These are phyloP conservation scores for Ceyx melanurus DNA, from an alignment of 2,113 vertebrate genomes.

Conservation along the genomic window DNA sequence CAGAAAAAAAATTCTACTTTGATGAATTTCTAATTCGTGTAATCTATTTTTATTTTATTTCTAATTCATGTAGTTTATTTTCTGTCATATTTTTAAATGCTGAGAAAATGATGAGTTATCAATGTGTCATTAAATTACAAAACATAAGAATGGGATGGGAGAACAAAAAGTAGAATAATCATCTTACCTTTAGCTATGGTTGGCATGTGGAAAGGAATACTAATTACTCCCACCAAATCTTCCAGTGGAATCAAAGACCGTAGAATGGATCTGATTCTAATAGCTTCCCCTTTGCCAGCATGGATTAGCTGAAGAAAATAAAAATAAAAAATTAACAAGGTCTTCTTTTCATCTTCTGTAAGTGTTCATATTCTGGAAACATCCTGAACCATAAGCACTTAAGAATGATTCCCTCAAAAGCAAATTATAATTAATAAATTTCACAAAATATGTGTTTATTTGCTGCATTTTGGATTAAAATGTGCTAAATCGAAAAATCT, in stretches of 20 bases:
- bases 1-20: not conserved
- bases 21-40: not conserved
- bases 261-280: constrained; percentile 93
- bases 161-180: not conserved
- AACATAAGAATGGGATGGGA: not conserved
- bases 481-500: not conserved
- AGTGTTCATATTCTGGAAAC: not conserved
- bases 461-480: not conserved
- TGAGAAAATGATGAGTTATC: not conserved
- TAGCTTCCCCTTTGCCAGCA: constrained; percentile 94
- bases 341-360: not conserved
- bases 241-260: constrained; percentile 92
- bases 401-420: not conserved
- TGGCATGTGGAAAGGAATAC: constrained; percentile 94
- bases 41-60: not conserved
- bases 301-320: constrained; percentile 85
- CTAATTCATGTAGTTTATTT: not conserved
- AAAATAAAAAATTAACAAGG: not conserved
- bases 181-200: constrained; percentile 87
- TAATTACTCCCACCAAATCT: constrained; percentile 95
- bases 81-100: not conserved
- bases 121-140: not conserved
- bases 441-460: not conserved
- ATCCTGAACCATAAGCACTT: not conserved
- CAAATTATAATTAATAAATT: not conserved